These are phyloP conservation scores for Autographa pulchrina DNA, from an alignment of 2,888 invertebrate genomes.

Conservation along the genomic window DNA sequence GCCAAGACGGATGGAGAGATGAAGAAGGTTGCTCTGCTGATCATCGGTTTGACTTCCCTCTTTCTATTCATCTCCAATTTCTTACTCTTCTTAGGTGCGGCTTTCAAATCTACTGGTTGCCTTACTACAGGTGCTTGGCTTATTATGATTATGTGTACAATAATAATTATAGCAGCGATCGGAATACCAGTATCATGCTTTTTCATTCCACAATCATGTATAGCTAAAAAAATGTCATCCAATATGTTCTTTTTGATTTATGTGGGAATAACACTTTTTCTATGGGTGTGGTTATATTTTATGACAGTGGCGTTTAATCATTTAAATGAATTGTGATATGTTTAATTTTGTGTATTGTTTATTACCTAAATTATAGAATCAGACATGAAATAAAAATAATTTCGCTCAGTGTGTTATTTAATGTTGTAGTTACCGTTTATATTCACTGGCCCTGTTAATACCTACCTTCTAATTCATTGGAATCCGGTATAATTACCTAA, in stretches of 20 bases:
- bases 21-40: constrained; percentile 62
- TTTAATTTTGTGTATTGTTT: not conserved
- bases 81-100: constrained; percentile 62
- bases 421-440: not conserved
- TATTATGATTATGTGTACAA: constrained; percentile 56
- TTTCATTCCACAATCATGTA: constrained; percentile 58
- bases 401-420: not conserved
- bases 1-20: constrained; percentile 49
- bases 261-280: constrained; percentile 57
- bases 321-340: constrained; percentile 21
- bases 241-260: constrained; percentile 42
- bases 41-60: constrained; percentile 61
- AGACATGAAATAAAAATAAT: not conserved
- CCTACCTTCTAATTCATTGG: not conserved
- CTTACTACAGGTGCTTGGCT: constrained; percentile 45
- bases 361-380: not conserved
- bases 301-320: constrained; percentile 64
- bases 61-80: constrained; percentile 58
- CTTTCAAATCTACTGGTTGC: constrained; percentile 14
- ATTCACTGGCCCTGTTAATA: not conserved
- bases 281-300: constrained; percentile 73
- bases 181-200: constrained; percentile 66
- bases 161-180: constrained; percentile 53
- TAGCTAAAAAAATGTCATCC: constrained; percentile 62
- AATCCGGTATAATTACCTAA: not conserved